These are phyloP conservation scores for Elymnias hypermnestra DNA, from an alignment of 1,140 invertebrate genomes.

Conservation along the genomic window DNA sequence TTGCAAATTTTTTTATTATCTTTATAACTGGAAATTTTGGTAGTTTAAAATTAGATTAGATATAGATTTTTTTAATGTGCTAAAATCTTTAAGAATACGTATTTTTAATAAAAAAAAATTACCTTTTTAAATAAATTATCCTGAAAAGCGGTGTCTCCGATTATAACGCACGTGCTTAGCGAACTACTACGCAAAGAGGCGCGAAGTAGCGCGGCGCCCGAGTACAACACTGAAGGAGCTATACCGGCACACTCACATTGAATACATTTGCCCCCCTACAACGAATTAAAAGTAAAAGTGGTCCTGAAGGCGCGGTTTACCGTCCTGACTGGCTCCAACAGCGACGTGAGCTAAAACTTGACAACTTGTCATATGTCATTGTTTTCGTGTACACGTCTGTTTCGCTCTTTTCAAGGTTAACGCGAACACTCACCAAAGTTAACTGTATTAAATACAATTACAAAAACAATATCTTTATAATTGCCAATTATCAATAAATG, in stretches of 20 bases:
- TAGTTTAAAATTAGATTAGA: too few species aligned
- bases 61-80: too few species aligned
- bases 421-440: too few species aligned
- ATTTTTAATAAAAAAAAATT: too few species aligned
- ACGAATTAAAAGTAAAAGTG: slow-evolving; percentile 64
- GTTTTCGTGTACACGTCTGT: slow-evolving; percentile 9
- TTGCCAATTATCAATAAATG: too few species aligned
- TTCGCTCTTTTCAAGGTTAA: too few species aligned
- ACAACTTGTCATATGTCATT: slow-evolving; percentile 18
- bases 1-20: too few species aligned
- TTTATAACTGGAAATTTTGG: too few species aligned
- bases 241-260: slow-evolving; percentile 26
- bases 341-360: slow-evolving; percentile 2
- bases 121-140: neutral
- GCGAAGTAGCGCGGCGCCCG: slow-evolving; percentile 33
- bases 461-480: too few species aligned
- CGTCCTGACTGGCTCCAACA: slow-evolving; percentile 15
- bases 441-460: too few species aligned
- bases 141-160: neutral
- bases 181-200: slow-evolving; percentile 28
- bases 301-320: slow-evolving; percentile 51
- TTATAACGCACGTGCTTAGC: slow-evolving; percentile 32
- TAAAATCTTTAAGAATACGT: too few species aligned
- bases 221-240: slow-evolving; percentile 41
- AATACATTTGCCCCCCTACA: slow-evolving; percentile 51